Evolutionary conservation across 2,888 invertebrate genomes (phyloP).

Genomic region (Trileptium ribeirensis): DNA sequence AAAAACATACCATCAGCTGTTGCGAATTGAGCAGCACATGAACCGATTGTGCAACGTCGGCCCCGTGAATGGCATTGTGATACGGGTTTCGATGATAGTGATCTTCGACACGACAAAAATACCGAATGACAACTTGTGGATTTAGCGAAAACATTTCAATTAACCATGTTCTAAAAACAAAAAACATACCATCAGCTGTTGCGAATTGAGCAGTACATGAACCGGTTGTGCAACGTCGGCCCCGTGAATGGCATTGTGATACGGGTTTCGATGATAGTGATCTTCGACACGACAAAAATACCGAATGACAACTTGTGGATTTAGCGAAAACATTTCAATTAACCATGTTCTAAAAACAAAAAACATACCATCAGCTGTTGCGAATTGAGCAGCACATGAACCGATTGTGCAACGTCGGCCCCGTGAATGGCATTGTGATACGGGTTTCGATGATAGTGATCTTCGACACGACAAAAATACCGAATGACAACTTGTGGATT

Average conservation of each 20-base stretch:
- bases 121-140: conserved; percentile 84
- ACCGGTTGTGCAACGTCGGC: conserved; percentile 69
- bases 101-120: conserved; percentile 93
- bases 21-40: conserved; percentile 69
- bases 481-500: conserved; percentile 86
- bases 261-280: conserved; percentile 96
- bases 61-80: conserved; percentile 96
- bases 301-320: conserved; percentile 83
- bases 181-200: background rate
- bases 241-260: conserved; percentile 96
- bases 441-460: conserved; percentile 92
- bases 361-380: conserved; percentile 56
- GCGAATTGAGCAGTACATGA: background rate
- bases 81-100: conserved; percentile 98
- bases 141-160: conserved; percentile 87
- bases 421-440: conserved; percentile 98
- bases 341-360: conserved; percentile 57
- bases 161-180: conserved; percentile 64
- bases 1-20: conserved; percentile 57
- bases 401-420: conserved; percentile 95
- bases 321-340: conserved; percentile 68
- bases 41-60: conserved; percentile 95
- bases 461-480: conserved; percentile 88
- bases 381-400: conserved; percentile 73
- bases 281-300: conserved; percentile 96